Evolutionary conservation across 2,888 invertebrate genomes (phyloP), one percentile per base, ranked within the genome.

Genomic region (Drosophila longiperda): DNA sequence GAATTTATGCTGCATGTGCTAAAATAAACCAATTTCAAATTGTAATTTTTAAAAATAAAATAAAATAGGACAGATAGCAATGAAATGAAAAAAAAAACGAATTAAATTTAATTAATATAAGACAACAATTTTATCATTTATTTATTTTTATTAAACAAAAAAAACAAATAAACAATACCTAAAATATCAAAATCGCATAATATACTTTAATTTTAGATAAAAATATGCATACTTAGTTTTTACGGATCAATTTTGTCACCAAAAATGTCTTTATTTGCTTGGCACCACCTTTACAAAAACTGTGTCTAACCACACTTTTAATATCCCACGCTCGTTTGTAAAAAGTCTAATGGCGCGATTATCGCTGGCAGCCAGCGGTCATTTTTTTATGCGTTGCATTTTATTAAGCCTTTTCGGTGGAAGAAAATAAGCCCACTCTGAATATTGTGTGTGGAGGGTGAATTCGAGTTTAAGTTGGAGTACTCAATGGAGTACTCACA

Each of bases 301-400:
- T 50, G 54, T 50, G n/a, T 52, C 38, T 64, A 49, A 69, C 65
- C 69, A 59, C 68, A 76, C 67, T 73, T 75, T 84, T 66, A 69
- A 79, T 75, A 79, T 87, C 79, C 87, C 85, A 83, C 85, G 77
- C 73, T 54, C 20, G 53, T 23, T 75, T 86, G 78, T 67, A 76
- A 76, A 75, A 63, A 45, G 71, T 55, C 66, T 58, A 50, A 61
- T 49, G 65, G 75, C 68, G 57, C 66, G 45, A 54, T 58, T 55
- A 71, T 79, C 61, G 57, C 55, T 50, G 68, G 70, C 73, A 73
- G 23, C 38, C 60, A 61, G 72, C 66, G 79, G 87, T 87, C 87
- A 82, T 75, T 90, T 87, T 87, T 87, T 84, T 89, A 83, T 85
- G 75, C 78, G 83, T 88, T 61, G 80, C 78, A 78, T 80, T 75